phyloP scores from a whole-genome alignment of 2,888 invertebrate genomes.

The Dicranocentrus wangi region DNA sequence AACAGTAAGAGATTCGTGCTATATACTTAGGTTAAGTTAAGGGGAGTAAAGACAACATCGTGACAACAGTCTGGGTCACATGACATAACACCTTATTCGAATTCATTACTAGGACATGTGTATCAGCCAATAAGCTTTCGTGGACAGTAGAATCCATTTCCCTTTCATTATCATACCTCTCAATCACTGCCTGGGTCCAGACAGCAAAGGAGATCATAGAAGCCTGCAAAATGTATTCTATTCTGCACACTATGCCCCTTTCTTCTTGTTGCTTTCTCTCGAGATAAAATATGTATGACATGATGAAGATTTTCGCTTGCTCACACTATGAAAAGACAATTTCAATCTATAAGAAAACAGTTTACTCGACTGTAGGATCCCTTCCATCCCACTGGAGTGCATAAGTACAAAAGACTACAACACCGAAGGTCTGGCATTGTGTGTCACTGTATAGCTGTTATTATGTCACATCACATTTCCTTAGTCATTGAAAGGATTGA shows the following conservation, averaged over 20 bases:
- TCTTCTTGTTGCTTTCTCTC: background rate
- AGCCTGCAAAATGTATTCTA: background rate
- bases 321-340: background rate
- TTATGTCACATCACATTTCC: slow-evolving; percentile 36
- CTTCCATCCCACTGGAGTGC: background rate
- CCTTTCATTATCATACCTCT: background rate
- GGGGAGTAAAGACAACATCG: background rate
- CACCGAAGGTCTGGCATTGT: no score
- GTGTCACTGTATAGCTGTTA: background rate
- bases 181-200: background rate
- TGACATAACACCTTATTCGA: no score
- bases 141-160: background rate
- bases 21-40: background rate
- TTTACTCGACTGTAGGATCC: no score
- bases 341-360: background rate
- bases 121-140: background rate
- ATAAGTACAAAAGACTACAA: no score
- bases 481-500: slow-evolving; percentile 34
- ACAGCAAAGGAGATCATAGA: background rate
- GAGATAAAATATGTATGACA: background rate
- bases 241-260: background rate
- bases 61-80: background rate
- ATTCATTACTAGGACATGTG: background rate
- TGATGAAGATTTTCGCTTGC: background rate
- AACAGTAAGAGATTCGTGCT: background rate